Base-by-base conservation (phyloP, 2,797 vertebrate genomes). In the Odontamblyopus lacepedii region DNA sequence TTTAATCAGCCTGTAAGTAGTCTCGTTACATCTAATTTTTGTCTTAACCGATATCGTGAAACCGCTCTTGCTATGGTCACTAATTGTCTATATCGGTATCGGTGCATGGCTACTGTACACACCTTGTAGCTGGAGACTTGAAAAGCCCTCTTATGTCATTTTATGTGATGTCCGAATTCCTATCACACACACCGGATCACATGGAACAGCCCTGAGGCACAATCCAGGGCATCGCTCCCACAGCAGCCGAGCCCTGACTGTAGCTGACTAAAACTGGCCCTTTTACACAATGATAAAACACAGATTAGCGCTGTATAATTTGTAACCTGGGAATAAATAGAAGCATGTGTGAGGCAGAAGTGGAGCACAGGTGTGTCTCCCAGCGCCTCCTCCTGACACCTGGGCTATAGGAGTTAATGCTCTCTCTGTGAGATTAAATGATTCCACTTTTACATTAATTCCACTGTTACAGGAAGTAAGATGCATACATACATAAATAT, bases 291-390 rank as follows among this genome's bases (percentile, higher is more conserved):
- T 64, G 19, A 67, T 57, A 15, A 53, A 73, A 77, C 11, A 72
- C n/a, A 63, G 30, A 27, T 29, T 48, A 32, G 66, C 29, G 26
- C 29, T 71, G 19, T 38, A 69, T 13, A 63, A 77, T 80, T 72
- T 71, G 11, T 62, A 66, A 63, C 8, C 6, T 38, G 13, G 56
- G 59, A 63, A 63, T 71, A 60, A 78, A 78, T 11, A 69, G 41
- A 69, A 44, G 32, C 57, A 11, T 12, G 27, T 32, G 53, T 70
- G 29, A 63, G 27, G 63, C 30, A 30, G 72, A 38, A 72, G 67
- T 29, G 53, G 71, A 77, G 73, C 11, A 48, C 69, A 83, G 75
- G 77, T 83, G 83, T 76, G 62, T 32, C 68, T 71, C 67, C n/a
- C 4, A 56, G 61, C 77, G 69, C 78, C 75, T 80, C 78, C 64